These are phyloP conservation scores for Allophyes oxyacanthae DNA, from an alignment of 2,888 invertebrate species.

Conservation along the genomic window DNA sequence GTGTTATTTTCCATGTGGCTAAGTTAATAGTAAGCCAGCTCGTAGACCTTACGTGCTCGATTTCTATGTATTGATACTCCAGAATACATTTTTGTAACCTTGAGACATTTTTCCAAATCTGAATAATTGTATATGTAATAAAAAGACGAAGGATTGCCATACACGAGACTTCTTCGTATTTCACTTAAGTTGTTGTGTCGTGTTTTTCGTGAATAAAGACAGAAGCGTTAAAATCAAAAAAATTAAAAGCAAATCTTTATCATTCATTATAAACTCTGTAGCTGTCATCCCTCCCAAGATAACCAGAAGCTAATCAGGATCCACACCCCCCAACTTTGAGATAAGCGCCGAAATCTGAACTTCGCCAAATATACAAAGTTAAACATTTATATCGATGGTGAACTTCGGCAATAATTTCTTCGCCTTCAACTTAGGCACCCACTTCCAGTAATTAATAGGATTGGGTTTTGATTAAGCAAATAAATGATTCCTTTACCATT, in stretches of 20 bases:
- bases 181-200: too few species aligned
- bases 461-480: conserved; percentile 78
- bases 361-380: conserved; percentile 53
- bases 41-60: neutral
- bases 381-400: conserved; percentile 66
- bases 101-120: conserved; percentile 15
- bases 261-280: neutral
- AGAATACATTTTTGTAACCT: conserved; percentile 14
- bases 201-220: too few species aligned
- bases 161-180: too few species aligned
- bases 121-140: neutral
- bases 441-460: conserved; percentile 75
- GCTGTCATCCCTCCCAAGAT: conserved; percentile 11
- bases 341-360: conserved; percentile 41
- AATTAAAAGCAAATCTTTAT: too few species aligned
- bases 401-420: conserved; percentile 74
- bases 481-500: conserved; percentile 74
- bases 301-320: conserved; percentile 22
- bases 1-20: conserved; percentile 16
- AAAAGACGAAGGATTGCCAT: too few species aligned
- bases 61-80: neutral
- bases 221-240: too few species aligned
- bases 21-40: conserved; percentile 34
- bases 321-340: conserved; percentile 1
- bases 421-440: conserved; percentile 62